phyloP scores from a whole-genome alignment of 2,797 vertebrate genomes.

The Bovichtus diacanthus region DNA sequence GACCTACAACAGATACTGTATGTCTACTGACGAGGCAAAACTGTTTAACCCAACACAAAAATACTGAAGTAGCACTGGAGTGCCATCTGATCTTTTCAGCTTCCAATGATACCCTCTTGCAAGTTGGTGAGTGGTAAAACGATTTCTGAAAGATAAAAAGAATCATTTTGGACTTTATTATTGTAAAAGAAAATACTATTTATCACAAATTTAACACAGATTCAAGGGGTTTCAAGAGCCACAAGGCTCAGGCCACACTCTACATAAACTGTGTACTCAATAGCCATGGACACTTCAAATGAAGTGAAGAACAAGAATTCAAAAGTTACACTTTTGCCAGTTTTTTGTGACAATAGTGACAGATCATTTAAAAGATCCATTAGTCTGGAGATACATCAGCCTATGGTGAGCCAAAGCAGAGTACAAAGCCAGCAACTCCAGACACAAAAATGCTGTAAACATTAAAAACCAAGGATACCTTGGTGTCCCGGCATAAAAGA shows the following conservation, averaged over 20 bases:
- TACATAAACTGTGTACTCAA: neutral
- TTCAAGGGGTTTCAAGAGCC: neutral
- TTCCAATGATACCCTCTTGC: neutral
- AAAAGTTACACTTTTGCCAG: neutral
- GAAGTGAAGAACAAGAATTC: constrained; percentile 1
- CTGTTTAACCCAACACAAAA: neutral
- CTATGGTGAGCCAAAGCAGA: constrained; percentile 10
- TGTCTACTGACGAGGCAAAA: neutral
- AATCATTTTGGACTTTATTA: neutral
- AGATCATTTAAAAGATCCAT: constrained; percentile 8
- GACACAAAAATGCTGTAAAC: constrained; percentile 31
- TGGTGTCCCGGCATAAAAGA: neutral
- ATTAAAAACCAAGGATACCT: neutral
- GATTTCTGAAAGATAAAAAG: neutral
- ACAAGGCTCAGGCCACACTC: neutral
- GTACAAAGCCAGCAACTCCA: constrained; percentile 13
- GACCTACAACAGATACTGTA: neutral
- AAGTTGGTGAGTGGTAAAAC: neutral
- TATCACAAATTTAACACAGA: neutral
- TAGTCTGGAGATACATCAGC: neutral
- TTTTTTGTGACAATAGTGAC: neutral
- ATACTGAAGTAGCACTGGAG: neutral
- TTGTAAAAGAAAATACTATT: neutral
- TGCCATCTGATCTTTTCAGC: neutral
- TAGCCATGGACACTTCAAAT: neutral